phyloP scores from a whole-genome alignment of 2,113 vertebrate species.

The Sigmodon hispidus region DNA sequence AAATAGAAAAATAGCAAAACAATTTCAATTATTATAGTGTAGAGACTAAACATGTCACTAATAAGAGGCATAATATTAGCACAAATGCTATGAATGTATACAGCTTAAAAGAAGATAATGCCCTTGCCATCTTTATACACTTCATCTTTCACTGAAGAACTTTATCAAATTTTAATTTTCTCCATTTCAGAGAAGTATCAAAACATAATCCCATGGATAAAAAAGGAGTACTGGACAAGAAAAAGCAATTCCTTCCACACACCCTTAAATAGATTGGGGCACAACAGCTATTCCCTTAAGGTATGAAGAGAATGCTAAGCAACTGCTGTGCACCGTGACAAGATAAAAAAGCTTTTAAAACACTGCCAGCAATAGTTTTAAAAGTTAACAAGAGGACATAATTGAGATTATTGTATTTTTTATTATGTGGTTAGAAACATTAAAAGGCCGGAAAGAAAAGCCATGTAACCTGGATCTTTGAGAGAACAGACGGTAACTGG shows the following conservation, averaged over 20 bases:
- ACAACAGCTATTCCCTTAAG: not conserved
- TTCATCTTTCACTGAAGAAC: not conserved
- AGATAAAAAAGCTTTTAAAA: slow-evolving; percentile 35
- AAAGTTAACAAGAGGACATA: not conserved
- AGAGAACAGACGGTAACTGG: not conserved
- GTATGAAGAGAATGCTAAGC: not conserved
- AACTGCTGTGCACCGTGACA: not conserved
- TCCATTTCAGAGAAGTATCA: not conserved
- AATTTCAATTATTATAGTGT: not conserved
- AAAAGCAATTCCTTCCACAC: not conserved
- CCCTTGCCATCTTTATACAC: not conserved
- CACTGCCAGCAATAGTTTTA: not conserved
- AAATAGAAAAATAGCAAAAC: not conserved
- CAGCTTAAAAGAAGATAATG: not conserved
- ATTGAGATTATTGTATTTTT: not conserved
- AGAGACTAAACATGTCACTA: not conserved
- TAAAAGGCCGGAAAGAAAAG: not conserved
- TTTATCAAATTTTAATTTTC: slow-evolving; percentile 39
- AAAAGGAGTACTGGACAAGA: not conserved
- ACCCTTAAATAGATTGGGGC: not conserved
- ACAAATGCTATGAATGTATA: not conserved
- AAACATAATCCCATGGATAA: not conserved
- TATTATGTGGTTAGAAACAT: not conserved
- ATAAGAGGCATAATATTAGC: not conserved
- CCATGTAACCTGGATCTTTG: not conserved